Evolutionary conservation across 53 echinoderm and acorn worm species (phyloP), one percentile per base, ranked within the genome.

Genomic region (Glandiceps talaboti): DNA sequence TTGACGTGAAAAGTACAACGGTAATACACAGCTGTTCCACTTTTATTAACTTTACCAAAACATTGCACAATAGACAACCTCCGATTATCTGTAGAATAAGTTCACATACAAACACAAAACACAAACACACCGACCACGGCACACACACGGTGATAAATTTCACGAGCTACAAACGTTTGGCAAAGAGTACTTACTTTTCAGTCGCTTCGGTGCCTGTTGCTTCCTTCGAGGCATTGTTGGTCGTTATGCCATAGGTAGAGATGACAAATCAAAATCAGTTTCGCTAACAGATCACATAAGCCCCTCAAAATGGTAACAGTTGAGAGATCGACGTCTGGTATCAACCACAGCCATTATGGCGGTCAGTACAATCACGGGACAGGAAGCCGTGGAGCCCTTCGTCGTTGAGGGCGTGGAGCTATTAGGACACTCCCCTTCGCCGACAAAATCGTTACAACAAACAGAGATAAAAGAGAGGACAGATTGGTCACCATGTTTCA

Each of bases 131-230:
- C 64, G 20, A 45, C 64, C 6, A 20, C 64, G 64, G 20, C 6
- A 20, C 64, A 6, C 6, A 45, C 64, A 20, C 64, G 64, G 20
- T 45, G 64, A 20, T 6, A 20, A 45, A 6, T 45, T 6, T 12
- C 64, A 45, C 64, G 6, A 6, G 64, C 20, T 12, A 45, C 6
- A 45, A 45, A 6, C 6, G 64, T 45, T 45, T 20, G 64, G 64
- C 20, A 45, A 45, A 45, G 64, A 45, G 6, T 45, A 88, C 91
- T 85, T 76, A 91, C 91, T 88, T 91, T 91, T 91, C 76, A 91
- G 84, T 79, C 91, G 88, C 79, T 91, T 91, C 77, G 89, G 91
- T 32, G 89, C 88, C 77, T 88, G 91, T 84, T 91, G 91, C 84
- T 91, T 91, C 79, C 87, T 86, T 77, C 91, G 86, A 84, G 91